Evolutionary conservation across 2,888 invertebrate species (phyloP), one percentile per base, ranked within the genome.

Genomic region (Lordiphosa andalusiaca): DNA sequence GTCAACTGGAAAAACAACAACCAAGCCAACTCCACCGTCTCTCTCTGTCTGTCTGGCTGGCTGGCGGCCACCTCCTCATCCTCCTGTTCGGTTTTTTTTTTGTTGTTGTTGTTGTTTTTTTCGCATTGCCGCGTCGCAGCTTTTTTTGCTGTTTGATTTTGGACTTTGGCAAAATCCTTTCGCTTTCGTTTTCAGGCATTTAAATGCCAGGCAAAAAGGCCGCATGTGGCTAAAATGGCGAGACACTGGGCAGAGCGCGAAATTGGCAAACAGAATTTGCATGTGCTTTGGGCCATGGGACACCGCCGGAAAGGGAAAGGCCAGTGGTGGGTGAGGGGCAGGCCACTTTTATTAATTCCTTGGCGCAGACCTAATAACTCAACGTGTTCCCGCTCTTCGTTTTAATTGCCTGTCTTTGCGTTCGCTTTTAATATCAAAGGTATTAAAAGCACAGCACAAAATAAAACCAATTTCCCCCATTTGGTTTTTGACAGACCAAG

Each of bases 171-270:
- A 71, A 87, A 87, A 88, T 88, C 88, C 88, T 88, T 88, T 88
- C 88, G 89, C 89, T 88, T 89, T 88, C 88, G 89, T 88, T 88
- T 89, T 89, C 89, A 87, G 87, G 87, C 88, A 87, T 86, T 78
- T 85, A 81, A 87, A 86, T 85, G 83, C 67, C 60, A 65, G 71
- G 63, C 64, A 71, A 60, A 60, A 69, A 66, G 61, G 66, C 66
- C 55, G 40, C 58, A 71, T 76, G 76, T 67, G 76, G 60, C 62
- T 63, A 64, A 68, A 49, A 59, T 56, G 58, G 60, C 63, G 69
- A 73, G 77, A 74, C 78, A 52, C 60, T 54, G 71, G 69, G 69
- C 78, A 60, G 61, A 73, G 62, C 81, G 67, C 60, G 54, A 67
- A 67, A 71, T 69, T 58, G 65, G 63, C 50, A 69, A 69, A 61